These are phyloP conservation scores for Caenorhabditis sp. DNA, from an alignment of 2,888 invertebrate species.

Conservation along the genomic window DNA sequence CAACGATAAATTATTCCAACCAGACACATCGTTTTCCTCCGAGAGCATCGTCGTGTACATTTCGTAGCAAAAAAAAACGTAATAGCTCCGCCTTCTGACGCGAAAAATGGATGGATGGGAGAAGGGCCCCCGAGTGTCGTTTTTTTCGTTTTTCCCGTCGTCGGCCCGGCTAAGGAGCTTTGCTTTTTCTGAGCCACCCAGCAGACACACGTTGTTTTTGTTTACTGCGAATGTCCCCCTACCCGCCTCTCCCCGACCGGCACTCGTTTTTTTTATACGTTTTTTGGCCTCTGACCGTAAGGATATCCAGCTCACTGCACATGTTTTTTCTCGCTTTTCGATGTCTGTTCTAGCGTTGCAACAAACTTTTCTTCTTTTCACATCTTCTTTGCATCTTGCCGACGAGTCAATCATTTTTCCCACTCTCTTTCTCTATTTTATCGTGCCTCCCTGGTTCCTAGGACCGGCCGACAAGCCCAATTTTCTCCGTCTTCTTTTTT, in stretches of 20 bases:
- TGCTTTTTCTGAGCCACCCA: background rate
- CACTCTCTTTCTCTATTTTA: background rate
- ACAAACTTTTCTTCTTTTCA: background rate
- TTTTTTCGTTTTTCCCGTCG: too few relatives aligned
- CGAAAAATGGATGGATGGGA: conserved; percentile 2
- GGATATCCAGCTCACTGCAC: conserved; percentile 11
- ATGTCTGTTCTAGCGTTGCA: too few relatives aligned
- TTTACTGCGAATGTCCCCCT: conserved; percentile 19
- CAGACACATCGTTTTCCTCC: background rate
- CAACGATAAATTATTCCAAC: conserved; percentile 34
- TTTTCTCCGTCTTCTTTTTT: background rate
- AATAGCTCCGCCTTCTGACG: conserved; percentile 40
- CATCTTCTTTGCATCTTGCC: background rate
- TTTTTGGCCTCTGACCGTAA: background rate
- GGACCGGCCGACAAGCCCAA: background rate
- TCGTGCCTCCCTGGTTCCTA: too few relatives aligned
- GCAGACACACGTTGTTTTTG: conserved; percentile 44
- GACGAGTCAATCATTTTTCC: background rate
- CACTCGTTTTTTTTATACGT: background rate
- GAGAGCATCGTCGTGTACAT: conserved; percentile 10
- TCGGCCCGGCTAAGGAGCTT: conserved; percentile 36
- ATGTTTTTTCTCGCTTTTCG: conserved; percentile 3
- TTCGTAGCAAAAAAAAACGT: conserved; percentile 17
- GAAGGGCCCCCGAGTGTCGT: too few relatives aligned
- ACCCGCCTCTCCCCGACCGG: background rate